Percentiles rank a stretch among this genome's conserved stretches.
Conservation (phyloP, 1,140 invertebrate genomes). For the Lycorma delicatula region DNA sequence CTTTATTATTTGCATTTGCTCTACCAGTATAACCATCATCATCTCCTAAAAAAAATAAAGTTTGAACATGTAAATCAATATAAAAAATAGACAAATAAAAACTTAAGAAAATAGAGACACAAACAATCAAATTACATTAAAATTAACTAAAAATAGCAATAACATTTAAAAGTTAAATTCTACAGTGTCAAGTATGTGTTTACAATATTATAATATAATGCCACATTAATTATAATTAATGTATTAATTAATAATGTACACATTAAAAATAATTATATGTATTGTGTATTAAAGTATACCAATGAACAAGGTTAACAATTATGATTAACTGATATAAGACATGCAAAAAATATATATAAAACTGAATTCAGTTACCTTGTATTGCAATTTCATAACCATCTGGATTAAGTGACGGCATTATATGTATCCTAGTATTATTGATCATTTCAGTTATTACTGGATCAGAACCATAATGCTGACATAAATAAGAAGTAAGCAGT, state of each 20-base stretch:
- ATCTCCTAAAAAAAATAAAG: conserved; percentile 52
- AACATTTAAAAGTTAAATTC: background rate
- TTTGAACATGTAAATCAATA: too few relatives aligned
- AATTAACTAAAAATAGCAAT: too few relatives aligned
- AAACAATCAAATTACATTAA: background rate
- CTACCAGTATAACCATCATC: conserved; percentile 57
- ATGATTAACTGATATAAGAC: too few relatives aligned
- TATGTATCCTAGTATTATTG: conserved; percentile 76
- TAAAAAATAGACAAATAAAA: conserved; percentile 27
- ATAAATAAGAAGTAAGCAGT: conserved; percentile 75
- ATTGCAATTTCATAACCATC: conserved; percentile 83
- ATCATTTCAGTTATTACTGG: conserved; percentile 64
- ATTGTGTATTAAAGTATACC: too few relatives aligned
- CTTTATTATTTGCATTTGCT: conserved; percentile 70
- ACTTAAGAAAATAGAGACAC: background rate
- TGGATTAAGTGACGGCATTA: conserved; percentile 96
- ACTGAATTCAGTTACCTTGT: too few relatives aligned
- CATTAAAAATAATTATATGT: too few relatives aligned
- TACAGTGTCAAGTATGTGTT: conserved; percentile 12
- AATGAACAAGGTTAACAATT: too few relatives aligned
- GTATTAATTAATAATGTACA: too few relatives aligned
- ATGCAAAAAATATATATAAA: too few relatives aligned
- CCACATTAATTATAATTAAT: too few relatives aligned
- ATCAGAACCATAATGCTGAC: conserved; percentile 72
- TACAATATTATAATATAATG: too few relatives aligned